Base-by-base conservation (phyloP, 2,888 invertebrate genomes). In the Seira ritae region DNA sequence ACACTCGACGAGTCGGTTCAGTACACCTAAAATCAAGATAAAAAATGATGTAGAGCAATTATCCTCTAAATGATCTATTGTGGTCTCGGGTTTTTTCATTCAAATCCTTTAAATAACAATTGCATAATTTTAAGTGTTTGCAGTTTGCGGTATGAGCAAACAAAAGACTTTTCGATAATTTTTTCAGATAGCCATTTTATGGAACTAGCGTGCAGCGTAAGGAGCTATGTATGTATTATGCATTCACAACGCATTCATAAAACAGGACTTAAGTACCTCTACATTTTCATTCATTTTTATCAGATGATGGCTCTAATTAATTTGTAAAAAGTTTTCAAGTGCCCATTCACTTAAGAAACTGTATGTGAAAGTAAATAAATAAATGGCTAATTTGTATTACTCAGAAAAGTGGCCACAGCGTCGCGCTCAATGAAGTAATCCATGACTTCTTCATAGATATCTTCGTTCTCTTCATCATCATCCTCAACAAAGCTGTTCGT, bases 331-430 rank as follows among this genome's bases (percentile, higher is more conserved):
- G 80, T 60, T 60, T 60, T 60, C 60, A 60, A n/a, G 60, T 60
- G 17, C 60, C n/a, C 60, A 60, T 60, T 8, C 60, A 60, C 60
- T 4, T 42, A 8, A 12, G 42, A 42, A 12, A 8, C 60, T n/a
- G 3, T 55, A 72, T 79, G 71, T 79, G 79, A 79, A 79, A 79
- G 79, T 72, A 31, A n/a, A n/a, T n/a, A n/a, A n/a, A n/a, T 67
- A 42, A 69, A 69, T 68, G 69, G 50, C 69, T 68, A 76, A 76
- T 60, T 76, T 69, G 60, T 67, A 67, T 76, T 76, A 76, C 81
- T 67, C 24, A 81, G 71, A 70, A 86, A 84, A 62, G 72, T 72
- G 62, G 60, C 37, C 84, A 86, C 84, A 22, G 73, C 84, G 31
- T 85, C 75, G 15, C 77, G 80, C 24, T 78, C 20, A 6, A 65